Percentiles rank a stretch among this genome's conserved stretches.
Conservation (phyloP, 2,113 vertebrate genomes). For the Siphamia tubifer region DNA sequence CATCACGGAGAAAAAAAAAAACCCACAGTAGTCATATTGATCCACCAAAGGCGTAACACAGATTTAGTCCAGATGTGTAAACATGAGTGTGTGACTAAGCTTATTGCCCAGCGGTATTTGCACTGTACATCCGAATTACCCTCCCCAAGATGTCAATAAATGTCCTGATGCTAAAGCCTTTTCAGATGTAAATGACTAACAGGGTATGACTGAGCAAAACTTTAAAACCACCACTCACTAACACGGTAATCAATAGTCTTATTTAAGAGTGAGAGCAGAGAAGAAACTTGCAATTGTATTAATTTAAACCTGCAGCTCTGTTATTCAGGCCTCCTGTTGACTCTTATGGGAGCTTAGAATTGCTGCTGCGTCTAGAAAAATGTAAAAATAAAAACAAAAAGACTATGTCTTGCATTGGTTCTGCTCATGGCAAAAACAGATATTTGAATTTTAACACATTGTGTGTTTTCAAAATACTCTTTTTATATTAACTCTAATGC, state of each 20-base stretch:
- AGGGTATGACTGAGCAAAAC: not conserved
- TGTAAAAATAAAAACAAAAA: too few species aligned
- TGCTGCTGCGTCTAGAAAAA: too few species aligned
- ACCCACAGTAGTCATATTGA: not conserved
- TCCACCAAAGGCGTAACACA: not conserved
- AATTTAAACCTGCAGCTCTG: not conserved
- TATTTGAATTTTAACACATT: too few species aligned
- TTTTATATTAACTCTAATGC: too few species aligned
- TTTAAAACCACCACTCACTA: not conserved
- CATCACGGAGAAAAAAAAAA: too few species aligned
- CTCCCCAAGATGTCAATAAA: slow-evolving; percentile 8
- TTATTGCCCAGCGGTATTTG: not conserved
- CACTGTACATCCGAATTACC: slow-evolving; percentile 13
- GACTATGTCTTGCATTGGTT: too few species aligned
- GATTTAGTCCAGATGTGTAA: slow-evolving; percentile 19
- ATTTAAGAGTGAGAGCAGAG: not conserved
- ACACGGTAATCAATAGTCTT: too few species aligned
- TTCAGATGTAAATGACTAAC: slow-evolving; percentile 1
- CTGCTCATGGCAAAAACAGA: too few species aligned
- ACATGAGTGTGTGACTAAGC: slow-evolving; percentile 33
- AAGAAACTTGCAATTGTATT: not conserved
- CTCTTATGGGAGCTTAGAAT: not conserved
- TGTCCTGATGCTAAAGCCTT: not conserved
- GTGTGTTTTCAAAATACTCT: too few species aligned
- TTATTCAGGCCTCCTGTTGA: too few species aligned